These are phyloP conservation scores for Sebastes hubbsi DNA, from an alignment of 2,797 vertebrate genomes.

Conservation along the genomic window DNA sequence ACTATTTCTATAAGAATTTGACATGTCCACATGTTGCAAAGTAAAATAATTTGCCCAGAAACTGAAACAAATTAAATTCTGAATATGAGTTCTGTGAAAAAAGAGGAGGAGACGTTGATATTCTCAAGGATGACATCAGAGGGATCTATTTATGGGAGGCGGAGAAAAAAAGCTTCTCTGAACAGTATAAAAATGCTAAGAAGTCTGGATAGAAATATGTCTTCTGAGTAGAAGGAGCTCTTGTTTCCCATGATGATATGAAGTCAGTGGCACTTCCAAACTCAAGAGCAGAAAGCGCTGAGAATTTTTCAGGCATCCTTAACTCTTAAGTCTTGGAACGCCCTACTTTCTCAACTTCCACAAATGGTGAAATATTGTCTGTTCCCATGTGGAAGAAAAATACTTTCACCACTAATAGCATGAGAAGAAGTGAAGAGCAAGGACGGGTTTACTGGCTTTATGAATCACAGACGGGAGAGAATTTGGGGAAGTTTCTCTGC, in stretches of 20 bases:
- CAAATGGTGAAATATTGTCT: constrained; percentile 41
- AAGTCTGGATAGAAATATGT: constrained; percentile 11
- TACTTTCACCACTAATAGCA: not conserved
- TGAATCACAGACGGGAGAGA: not conserved
- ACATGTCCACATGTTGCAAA: not conserved
- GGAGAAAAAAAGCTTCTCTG: not conserved
- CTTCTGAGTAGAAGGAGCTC: not conserved
- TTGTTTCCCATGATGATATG: constrained; percentile 42
- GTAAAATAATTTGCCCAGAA: not conserved
- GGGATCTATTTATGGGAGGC: constrained; percentile 5
- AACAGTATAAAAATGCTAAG: constrained; percentile 1
- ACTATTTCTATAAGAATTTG: not conserved
- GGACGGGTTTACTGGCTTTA: not conserved
- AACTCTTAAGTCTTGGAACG: constrained; percentile 17
- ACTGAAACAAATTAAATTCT: not conserved
- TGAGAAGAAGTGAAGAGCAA: not conserved
- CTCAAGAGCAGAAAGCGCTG: constrained; percentile 26
- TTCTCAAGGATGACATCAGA: not conserved
- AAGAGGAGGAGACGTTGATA: not conserved
- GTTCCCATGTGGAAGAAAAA: constrained; percentile 48
- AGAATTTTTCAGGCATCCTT: constrained; percentile 19
- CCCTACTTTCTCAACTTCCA: constrained; percentile 25
- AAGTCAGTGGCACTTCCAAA: not conserved
- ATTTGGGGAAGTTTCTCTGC: not conserved
- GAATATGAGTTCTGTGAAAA: not conserved